Conservation (phyloP, 2,797 vertebrate genomes). For the Thunnus albacares region DNA sequence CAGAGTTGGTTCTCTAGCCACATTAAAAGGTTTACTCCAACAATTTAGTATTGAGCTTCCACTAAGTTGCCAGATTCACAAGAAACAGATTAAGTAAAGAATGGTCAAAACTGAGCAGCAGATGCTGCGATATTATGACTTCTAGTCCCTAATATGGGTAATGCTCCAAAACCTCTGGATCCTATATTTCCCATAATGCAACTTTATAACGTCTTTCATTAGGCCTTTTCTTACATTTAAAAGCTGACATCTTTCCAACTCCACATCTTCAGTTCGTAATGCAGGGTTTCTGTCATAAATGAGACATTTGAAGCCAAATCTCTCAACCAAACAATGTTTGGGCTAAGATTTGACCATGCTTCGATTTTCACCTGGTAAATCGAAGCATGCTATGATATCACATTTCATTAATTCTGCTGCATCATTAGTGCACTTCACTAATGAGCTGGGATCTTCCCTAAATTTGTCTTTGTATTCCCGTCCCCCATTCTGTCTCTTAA, state of each 20-base stretch:
- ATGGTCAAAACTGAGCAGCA: background rate
- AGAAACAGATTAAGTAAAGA: background rate
- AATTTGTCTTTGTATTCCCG: constrained; percentile 2
- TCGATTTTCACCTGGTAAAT: background rate
- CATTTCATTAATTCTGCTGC: constrained; percentile 10
- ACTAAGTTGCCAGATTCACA: background rate
- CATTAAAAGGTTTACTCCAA: background rate
- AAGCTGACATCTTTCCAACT: background rate
- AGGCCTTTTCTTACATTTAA: background rate
- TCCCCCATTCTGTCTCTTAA: constrained; percentile 25
- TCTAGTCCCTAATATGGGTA: background rate
- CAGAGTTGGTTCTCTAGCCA: background rate
- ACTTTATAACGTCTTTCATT: background rate
- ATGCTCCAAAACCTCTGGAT: background rate
- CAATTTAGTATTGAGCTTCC: background rate
- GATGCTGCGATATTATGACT: background rate
- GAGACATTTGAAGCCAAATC: background rate
- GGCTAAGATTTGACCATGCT: background rate
- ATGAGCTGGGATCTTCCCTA: constrained; percentile 24
- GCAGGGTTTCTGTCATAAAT: too few species aligned
- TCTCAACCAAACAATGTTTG: background rate
- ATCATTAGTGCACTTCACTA: constrained; percentile 23
- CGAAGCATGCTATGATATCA: constrained; percentile 4
- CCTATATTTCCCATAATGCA: constrained; percentile 15
- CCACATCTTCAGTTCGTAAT: background rate